Evolutionary conservation across 2,113 vertebrate genomes (phyloP).

Genomic region (Willisornis vidua): DNA sequence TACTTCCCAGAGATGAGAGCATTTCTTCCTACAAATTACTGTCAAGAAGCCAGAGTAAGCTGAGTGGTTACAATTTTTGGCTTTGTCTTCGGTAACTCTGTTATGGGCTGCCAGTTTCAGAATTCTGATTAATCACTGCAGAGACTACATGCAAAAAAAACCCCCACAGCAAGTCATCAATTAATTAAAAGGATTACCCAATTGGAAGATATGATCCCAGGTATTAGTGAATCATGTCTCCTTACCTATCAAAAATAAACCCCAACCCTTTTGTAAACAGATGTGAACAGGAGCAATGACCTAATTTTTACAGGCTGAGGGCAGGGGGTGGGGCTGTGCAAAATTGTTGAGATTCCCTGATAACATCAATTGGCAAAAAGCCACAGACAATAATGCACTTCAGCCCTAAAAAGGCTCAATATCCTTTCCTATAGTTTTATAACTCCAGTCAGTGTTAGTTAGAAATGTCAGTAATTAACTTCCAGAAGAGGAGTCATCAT

Average conservation of each 20-base stretch:
- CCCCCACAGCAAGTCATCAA: neutral
- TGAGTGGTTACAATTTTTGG: neutral
- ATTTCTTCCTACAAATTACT: neutral
- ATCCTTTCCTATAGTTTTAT: neutral
- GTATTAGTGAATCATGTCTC: neutral
- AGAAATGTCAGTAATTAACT: neutral
- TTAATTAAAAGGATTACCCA: conserved; percentile 44
- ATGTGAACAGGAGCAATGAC: neutral
- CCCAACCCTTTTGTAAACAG: neutral
- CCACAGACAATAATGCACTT: neutral
- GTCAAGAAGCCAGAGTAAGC: neutral
- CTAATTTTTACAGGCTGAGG: neutral
- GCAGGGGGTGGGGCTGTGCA: neutral
- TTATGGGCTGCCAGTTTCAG: conserved; percentile 17
- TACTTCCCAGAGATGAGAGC: neutral
- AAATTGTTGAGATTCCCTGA: neutral
- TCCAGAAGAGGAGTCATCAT: neutral
- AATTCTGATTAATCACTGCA: conserved; percentile 49
- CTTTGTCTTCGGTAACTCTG: neutral
- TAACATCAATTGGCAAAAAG: neutral
- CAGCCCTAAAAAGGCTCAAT: neutral
- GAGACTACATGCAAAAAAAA: neutral
- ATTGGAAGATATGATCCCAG: neutral
- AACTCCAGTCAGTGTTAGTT: neutral
- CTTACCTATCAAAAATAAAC: neutral